phyloP scores from a whole-genome alignment of 2,888 invertebrate species.

The Eupithecia inturbata region DNA sequence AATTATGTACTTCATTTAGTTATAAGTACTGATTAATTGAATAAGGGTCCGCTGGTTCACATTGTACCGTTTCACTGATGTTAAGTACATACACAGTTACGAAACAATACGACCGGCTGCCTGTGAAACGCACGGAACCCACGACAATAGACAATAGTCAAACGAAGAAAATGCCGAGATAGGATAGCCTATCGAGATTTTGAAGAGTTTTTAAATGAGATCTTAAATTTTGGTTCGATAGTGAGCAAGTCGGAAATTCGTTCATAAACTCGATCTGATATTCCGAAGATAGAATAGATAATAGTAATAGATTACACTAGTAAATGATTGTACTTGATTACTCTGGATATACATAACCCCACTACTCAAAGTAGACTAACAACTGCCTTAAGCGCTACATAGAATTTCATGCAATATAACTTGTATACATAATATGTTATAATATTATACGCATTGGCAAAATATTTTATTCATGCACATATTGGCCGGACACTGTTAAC shows the following conservation, averaged over 20 bases:
- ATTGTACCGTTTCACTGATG: constrained; percentile 49
- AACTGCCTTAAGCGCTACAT: constrained; percentile 65
- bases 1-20: constrained; percentile 78
- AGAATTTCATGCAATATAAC: constrained; percentile 64
- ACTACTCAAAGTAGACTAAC: constrained; percentile 56
- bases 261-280: constrained; percentile 68
- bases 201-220: constrained; percentile 69
- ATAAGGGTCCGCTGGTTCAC: constrained; percentile 24
- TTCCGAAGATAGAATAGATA: constrained; percentile 58
- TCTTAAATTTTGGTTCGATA: constrained; percentile 80
- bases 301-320: constrained; percentile 53
- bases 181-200: constrained; percentile 45
- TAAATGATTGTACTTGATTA: constrained; percentile 76
- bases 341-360: constrained; percentile 58
- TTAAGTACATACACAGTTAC: constrained; percentile 26
- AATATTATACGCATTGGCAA: constrained; percentile 70
- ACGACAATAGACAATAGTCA: constrained; percentile 40
- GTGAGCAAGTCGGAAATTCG: constrained; percentile 78
- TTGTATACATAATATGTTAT: constrained; percentile 62
- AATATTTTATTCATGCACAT: constrained; percentile 72
- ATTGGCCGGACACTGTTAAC: constrained; percentile 79
- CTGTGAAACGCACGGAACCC: constrained; percentile 36
- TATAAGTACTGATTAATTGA: constrained; percentile 64
- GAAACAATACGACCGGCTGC: not conserved
- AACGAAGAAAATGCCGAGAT: constrained; percentile 38